phyloP scores from a whole-genome alignment of 2,113 vertebrate genomes.

The Petrocephalus microphthalmus region DNA sequence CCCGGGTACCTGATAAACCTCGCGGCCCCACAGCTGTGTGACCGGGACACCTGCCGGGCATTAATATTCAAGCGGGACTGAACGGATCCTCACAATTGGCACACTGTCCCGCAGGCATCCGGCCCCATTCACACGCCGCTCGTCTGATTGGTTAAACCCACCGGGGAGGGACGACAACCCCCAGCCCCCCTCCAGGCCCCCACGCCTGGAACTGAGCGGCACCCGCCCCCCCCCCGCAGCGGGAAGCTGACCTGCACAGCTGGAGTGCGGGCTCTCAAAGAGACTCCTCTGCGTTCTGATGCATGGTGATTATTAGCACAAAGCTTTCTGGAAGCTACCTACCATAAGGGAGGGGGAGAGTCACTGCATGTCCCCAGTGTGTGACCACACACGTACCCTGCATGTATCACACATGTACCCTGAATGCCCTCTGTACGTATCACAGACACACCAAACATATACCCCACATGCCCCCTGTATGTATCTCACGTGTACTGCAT shows the following conservation, averaged over 20 bases:
- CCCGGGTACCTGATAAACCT: conserved; percentile 38
- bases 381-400: neutral
- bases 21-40: neutral
- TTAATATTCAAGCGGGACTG: neutral
- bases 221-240: neutral
- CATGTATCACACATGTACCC: neutral
- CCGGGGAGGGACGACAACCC: neutral
- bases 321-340: neutral
- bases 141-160: conserved; percentile 1
- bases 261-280: neutral
- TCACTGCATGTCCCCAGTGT: neutral
- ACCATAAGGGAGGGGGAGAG: conserved; percentile 18
- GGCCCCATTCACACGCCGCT: neutral
- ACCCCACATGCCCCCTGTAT: neutral
- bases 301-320: neutral
- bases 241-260: neutral
- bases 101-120: neutral
- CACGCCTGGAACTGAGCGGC: neutral
- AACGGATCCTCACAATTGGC: neutral
- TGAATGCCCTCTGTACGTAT: neutral
- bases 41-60: neutral
- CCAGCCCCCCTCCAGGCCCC: neutral
- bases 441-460: neutral
- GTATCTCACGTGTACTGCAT: neutral
- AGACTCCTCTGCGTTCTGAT: neutral